Base-by-base conservation (phyloP, 1,140 invertebrate genomes). In the Aphelenchoides fujianensis region DNA sequence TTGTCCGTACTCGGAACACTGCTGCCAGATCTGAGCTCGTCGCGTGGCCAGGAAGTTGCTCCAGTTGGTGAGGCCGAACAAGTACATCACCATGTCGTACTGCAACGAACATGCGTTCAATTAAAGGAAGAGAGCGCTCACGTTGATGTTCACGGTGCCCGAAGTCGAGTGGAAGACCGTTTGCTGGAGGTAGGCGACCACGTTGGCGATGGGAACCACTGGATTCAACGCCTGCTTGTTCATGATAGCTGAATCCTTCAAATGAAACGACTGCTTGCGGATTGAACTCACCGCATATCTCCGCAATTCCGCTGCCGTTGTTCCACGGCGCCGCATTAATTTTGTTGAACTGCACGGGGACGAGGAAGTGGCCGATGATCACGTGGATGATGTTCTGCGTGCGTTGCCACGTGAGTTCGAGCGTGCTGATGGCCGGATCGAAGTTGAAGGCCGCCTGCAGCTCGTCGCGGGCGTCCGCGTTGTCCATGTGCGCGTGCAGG, bases 291-390 rank as follows among this genome's bases (percentile, higher is more conserved):
- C n/a, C n/a, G n/a, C n/a, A n/a, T n/a, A n/a, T n/a, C n/a, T n/a
- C n/a, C n/a, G n/a, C n/a, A n/a, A n/a, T n/a, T n/a, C n/a, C n/a
- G n/a, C n/a, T n/a, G n/a, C n/a, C n/a, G n/a, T n/a, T n/a, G 41
- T 48, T 48, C 41, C 41, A 48, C 41, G 41, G 41, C 27, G 71
- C 64, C 64, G 67, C 67, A 32, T 70, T 70, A 3, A 70, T 69
- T 31, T 36, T n/a, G n/a, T 16, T 73, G 68, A 34, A 70, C 31
- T 70, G 68, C 30, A 72, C 68, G 19, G 68, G 64, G 19, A 16
- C 68, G 9, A 37, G 12, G 30, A 70, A 70, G 7, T 19, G 12
- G n/a, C 68, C 68, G 12, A 70, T 7, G 54, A 70, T 30, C n/a
- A 7, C 19, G 19, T n/a, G 16, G 2, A n/a, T 23, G 1, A 70